A percentile compares a stretch with the other conserved stretches of the same genome.
phyloP scores from a whole-genome alignment of 2,113 vertebrate genomes.

The Leptodactylus fuscus region DNA sequence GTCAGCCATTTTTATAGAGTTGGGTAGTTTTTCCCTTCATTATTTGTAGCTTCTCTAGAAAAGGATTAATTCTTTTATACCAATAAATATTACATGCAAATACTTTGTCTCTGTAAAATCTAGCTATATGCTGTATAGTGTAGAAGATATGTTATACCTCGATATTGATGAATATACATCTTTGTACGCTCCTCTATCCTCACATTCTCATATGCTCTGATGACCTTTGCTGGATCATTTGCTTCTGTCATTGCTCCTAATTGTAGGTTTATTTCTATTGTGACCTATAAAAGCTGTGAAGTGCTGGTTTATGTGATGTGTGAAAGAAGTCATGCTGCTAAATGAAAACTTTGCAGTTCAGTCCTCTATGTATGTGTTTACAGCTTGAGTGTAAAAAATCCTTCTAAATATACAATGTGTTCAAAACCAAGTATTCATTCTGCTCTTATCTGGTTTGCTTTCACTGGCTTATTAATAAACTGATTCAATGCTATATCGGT shows the following conservation, averaged over 20 bases:
- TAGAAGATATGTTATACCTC: too few species aligned
- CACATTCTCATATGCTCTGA: not conserved
- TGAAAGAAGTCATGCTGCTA: constrained; percentile 37
- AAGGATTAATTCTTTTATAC: too few species aligned
- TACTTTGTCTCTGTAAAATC: too few species aligned
- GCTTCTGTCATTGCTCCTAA: not conserved
- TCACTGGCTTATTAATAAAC: constrained; percentile 35
- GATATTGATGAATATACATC: not conserved
- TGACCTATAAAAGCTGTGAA: constrained; percentile 54
- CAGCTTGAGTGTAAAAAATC: constrained; percentile 38
- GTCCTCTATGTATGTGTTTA: constrained; percentile 9
- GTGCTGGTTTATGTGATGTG: constrained; percentile 33
- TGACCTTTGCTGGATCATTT: not conserved
- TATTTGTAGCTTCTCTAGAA: too few species aligned
- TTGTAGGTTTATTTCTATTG: constrained; percentile 18
- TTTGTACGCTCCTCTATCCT: too few species aligned
- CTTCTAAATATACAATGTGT: constrained; percentile 25
- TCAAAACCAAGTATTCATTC: constrained; percentile 19
- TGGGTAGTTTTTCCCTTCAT: too few species aligned
- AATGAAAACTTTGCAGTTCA: constrained; percentile 38
- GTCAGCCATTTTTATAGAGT: too few species aligned
- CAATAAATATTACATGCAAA: too few species aligned
- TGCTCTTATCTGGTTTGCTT: constrained; percentile 11
- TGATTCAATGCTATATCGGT: not conserved
- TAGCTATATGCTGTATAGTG: too few species aligned